Evolutionary conservation across 2,888 invertebrate genomes (phyloP).

Genomic region (Drosophila subsilvestris): DNA sequence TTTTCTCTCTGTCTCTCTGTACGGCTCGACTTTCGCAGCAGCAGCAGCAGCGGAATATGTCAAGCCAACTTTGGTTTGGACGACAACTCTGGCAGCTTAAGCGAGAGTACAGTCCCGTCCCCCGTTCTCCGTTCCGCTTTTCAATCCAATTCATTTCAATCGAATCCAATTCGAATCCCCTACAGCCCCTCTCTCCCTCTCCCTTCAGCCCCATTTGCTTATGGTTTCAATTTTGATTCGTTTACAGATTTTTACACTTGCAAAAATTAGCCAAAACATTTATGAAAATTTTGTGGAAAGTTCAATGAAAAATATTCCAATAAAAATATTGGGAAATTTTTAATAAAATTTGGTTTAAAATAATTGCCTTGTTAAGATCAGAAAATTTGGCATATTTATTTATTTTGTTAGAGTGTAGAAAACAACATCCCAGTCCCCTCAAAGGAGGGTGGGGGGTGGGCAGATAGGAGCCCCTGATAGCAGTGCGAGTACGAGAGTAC

Average conservation of each 20-base stretch:
- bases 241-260: background rate
- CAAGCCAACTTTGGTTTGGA: slow-evolving; percentile 46
- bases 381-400: no score
- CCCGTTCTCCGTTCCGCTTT: background rate
- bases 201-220: background rate
- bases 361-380: no score
- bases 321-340: no score
- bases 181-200: background rate
- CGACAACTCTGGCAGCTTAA: slow-evolving; percentile 18
- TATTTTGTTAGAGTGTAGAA: background rate
- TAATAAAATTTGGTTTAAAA: no score
- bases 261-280: background rate
- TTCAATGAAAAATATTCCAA: background rate
- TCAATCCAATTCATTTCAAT: background rate
- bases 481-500: background rate
- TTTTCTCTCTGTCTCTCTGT: slow-evolving; percentile 14
- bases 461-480: background rate
- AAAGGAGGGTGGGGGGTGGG: background rate
- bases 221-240: background rate
- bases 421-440: background rate
- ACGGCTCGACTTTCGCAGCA: slow-evolving; percentile 21
- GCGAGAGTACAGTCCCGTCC: background rate
- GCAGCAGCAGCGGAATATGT: slow-evolving; percentile 55
- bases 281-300: background rate
- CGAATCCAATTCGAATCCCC: background rate